Conservation (phyloP, 2,888 invertebrate genomes). For the Lasioglossum leucozonium region DNA sequence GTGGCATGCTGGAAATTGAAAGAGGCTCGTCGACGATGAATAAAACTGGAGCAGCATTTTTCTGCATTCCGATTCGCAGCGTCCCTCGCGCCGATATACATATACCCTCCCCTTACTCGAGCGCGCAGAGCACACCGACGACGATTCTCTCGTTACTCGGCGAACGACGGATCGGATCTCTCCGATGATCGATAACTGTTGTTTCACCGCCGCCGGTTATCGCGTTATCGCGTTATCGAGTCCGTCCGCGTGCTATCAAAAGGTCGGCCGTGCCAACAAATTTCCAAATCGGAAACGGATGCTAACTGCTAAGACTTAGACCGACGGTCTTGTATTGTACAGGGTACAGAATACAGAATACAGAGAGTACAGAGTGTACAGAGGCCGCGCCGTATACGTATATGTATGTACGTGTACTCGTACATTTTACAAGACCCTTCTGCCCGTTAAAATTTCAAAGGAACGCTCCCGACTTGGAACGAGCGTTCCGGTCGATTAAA, state of each 20-base stretch:
- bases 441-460: constrained; percentile 11
- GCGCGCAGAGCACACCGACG: background rate
- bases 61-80: constrained; percentile 4
- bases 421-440: constrained; percentile 3
- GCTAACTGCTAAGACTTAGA: background rate
- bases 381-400: background rate
- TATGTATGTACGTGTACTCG: background rate
- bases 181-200: background rate
- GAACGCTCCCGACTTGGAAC: constrained; percentile 3
- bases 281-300: constrained; percentile 8
- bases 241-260: background rate
- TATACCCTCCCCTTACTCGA: background rate
- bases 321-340: background rate
- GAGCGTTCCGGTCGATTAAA: constrained; percentile 8
- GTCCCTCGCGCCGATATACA: background rate
- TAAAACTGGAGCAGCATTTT: constrained; percentile 13
- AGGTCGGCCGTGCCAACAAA: constrained; percentile 4
- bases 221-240: constrained; percentile 3
- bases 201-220: background rate
- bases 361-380: background rate
- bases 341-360: background rate
- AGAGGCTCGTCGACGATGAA: background rate
- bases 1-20: constrained; percentile 5
- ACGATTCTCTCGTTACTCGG: constrained; percentile 3
- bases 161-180: background rate